Conservation (phyloP, 2,113 vertebrate species). For the Gadus macrocephalus region DNA sequence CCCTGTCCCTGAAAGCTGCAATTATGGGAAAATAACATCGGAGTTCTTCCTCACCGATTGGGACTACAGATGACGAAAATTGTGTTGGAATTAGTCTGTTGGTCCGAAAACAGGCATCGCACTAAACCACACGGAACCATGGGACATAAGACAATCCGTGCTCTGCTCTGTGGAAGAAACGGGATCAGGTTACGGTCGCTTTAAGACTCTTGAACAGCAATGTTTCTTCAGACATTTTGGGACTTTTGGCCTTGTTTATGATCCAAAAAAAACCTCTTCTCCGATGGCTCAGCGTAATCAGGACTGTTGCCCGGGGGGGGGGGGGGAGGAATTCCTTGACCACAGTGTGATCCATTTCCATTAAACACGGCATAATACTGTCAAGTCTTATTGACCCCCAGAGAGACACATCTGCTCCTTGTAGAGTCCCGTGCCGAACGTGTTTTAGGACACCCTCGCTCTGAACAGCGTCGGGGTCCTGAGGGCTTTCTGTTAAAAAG, state of each 20-base stretch:
- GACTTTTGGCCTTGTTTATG: no score
- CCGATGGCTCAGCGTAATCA: no score
- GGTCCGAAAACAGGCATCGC: slow-evolving; percentile 23
- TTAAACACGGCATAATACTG: no score
- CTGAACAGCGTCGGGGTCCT: not conserved
- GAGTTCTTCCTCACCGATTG: slow-evolving; percentile 56
- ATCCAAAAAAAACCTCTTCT: not conserved
- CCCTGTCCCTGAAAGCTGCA: slow-evolving; percentile 51
- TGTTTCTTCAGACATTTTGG: slow-evolving; percentile 35
- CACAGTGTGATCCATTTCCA: no score
- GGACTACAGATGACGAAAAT: slow-evolving; percentile 14
- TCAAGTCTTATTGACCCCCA: no score
- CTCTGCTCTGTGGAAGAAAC: slow-evolving; percentile 34
- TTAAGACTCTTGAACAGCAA: slow-evolving; percentile 55
- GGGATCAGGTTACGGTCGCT: slow-evolving; percentile 47
- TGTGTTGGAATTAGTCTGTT: slow-evolving; percentile 17
- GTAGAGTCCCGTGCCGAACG: no score
- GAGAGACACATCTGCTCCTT: no score
- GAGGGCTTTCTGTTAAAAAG: no score
- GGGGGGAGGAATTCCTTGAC: no score
- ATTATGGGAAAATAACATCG: slow-evolving; percentile 43
- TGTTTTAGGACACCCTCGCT: not conserved
- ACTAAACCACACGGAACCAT: slow-evolving; percentile 53
- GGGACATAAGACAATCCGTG: slow-evolving; percentile 13
- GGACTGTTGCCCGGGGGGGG: no score